Evolutionary conservation across 2,113 vertebrate species (phyloP), one percentile per base, ranked within the genome.

Genomic region (Sinocyclocheilus grahami): DNA sequence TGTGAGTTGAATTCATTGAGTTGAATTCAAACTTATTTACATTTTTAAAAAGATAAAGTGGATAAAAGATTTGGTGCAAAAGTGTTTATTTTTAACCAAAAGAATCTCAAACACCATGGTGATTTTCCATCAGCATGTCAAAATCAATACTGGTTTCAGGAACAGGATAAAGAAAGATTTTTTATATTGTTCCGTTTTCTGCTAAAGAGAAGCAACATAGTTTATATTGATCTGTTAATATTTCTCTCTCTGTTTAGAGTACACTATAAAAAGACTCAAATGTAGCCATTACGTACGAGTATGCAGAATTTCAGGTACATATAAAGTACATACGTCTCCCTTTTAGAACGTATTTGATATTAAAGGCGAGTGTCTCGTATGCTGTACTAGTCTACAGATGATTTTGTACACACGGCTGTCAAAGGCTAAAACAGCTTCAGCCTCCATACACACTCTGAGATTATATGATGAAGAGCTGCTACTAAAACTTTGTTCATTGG

Each of bases 261-360:
- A 33, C 76, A 55, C 51, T 55, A 20, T 55, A 22, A 78, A 78
- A 53, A 51, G 42, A 51, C 14, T 53, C 1, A 24, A 24, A 55
- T 78, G 8, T 11, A 55, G 7, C 10, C 24, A 77, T 77, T 53
- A 30, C 8, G 10, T 5, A 27, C 20, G 9, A 53, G 48, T 30
- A 69, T 1, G 65, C 4, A 48, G 72, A 48, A 27, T 51, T 76
- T 76, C 42, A 76, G 74, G 74, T 51, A 78, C 77, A 79, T 78
- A 55, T 12, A 78, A 33, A 58, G 76, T 58, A 39, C 53, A 79
- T 39, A 60, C 1, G 20, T n/a, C 10, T 79, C 9, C 42, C 46
- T 79, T 79, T 39, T 22, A 60, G 20, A 79, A 39, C 12, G 1
- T 22, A 14, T 79, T 0, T 39, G 11, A n/a, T 60, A 79, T 20